These are phyloP conservation scores for Alectoris magna DNA, from an alignment of 2,797 vertebrate genomes.

Conservation along the genomic window DNA sequence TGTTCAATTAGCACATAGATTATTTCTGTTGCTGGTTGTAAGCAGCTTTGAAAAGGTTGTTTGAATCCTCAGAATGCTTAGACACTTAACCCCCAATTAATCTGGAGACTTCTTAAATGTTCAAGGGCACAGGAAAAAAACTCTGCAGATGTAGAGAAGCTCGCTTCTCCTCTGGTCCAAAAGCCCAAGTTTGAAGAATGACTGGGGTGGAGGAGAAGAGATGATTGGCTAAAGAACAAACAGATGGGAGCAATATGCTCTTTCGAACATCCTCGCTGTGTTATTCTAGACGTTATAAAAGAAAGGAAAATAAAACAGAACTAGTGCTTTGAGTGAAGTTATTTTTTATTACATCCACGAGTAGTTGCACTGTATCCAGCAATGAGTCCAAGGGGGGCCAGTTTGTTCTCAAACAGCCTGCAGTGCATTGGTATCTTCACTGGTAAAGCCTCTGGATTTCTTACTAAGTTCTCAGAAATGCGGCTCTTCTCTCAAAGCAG, in stretches of 20 bases:
- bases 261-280: not conserved
- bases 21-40: not conserved
- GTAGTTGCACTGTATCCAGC: not conserved
- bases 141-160: not conserved
- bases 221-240: not conserved
- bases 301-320: not conserved
- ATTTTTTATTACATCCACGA: not conserved
- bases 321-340: not conserved
- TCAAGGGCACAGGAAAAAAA: not conserved
- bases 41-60: not conserved
- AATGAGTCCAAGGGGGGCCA: not conserved
- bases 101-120: not conserved
- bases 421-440: not conserved
- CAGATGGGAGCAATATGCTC: not conserved
- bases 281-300: not conserved
- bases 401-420: not conserved
- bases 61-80: not conserved
- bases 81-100: not conserved
- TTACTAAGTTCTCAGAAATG: not conserved
- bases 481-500: not conserved
- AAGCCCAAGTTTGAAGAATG: not conserved
- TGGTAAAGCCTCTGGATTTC: not conserved
- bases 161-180: not conserved
- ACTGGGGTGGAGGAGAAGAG: not conserved
- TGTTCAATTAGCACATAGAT: not conserved